These are phyloP conservation scores for Sebastes fasciatus DNA, from an alignment of 2,113 vertebrate genomes.

Conservation along the genomic window DNA sequence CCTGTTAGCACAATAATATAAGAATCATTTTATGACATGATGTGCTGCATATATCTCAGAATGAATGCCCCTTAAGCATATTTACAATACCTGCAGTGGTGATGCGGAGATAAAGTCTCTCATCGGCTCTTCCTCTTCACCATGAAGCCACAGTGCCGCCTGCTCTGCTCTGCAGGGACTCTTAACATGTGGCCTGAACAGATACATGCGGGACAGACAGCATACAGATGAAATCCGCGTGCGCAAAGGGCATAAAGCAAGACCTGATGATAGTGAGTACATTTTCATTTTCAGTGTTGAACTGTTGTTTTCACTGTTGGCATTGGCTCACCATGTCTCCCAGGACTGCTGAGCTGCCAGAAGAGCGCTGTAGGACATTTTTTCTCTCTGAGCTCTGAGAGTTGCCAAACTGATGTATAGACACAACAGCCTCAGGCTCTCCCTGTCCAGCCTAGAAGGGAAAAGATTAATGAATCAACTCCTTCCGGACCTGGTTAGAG, in stretches of 20 bases:
- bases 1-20: neutral
- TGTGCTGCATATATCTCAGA: neutral
- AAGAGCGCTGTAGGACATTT: conserved; percentile 70
- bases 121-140: conserved; percentile 22
- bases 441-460: conserved; percentile 61
- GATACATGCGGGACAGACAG: neutral
- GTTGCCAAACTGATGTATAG: conserved; percentile 74
- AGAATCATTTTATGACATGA: neutral
- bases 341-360: conserved; percentile 80
- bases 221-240: neutral
- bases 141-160: conserved; percentile 68
- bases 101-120: conserved; percentile 36
- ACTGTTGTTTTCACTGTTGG: neutral
- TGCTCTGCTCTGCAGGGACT: conserved; percentile 64
- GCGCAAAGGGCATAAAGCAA: neutral
- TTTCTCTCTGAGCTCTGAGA: conserved; percentile 78
- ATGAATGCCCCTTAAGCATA: neutral
- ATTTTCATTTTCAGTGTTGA: neutral
- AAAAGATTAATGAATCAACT: conserved; percentile 17
- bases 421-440: conserved; percentile 67
- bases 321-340: conserved; percentile 78
- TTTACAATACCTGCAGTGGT: conserved; percentile 72
- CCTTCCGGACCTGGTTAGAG: neutral
- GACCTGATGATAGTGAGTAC: neutral
- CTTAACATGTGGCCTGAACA: conserved; percentile 76